phyloP scores from a whole-genome alignment of 2,888 invertebrate genomes.

The Drosophila histrio region DNA sequence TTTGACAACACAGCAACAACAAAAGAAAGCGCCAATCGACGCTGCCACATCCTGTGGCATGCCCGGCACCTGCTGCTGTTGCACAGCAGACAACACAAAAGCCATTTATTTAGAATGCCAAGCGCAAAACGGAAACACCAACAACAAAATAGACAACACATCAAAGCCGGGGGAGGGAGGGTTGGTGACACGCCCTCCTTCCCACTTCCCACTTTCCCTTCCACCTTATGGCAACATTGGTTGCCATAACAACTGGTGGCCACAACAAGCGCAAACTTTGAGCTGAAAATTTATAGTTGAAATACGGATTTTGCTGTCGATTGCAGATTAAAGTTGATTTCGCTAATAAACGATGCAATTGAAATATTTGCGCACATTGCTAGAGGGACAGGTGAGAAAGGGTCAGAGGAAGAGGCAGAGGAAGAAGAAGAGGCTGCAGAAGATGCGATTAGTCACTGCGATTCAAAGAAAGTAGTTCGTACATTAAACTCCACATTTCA shows the following conservation, averaged over 20 bases:
- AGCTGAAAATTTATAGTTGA: conserved; percentile 22
- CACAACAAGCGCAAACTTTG: conserved; percentile 51
- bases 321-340: not conserved
- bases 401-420: too few species aligned
- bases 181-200: too few species aligned
- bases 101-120: conserved; percentile 71
- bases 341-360: conserved; percentile 87
- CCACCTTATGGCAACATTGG: conserved; percentile 1
- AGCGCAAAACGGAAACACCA: conserved; percentile 69
- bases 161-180: conserved; percentile 2
- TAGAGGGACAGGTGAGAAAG: conserved; percentile 91
- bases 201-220: not conserved
- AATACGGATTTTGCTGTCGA: conserved; percentile 1
- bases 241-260: conserved; percentile 56
- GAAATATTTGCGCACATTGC: conserved; percentile 91
- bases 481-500: too few species aligned
- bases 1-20: conserved; percentile 15
- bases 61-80: conserved; percentile 69
- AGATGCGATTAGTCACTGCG: too few species aligned
- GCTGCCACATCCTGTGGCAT: conserved; percentile 63
- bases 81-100: conserved; percentile 60
- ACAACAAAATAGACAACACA: conserved; percentile 64
- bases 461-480: too few species aligned
- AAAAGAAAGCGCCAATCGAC: conserved; percentile 25
- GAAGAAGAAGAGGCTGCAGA: too few species aligned